Evolutionary conservation across 2,888 invertebrate species (phyloP).

Genomic region (Homarus gammarus): DNA sequence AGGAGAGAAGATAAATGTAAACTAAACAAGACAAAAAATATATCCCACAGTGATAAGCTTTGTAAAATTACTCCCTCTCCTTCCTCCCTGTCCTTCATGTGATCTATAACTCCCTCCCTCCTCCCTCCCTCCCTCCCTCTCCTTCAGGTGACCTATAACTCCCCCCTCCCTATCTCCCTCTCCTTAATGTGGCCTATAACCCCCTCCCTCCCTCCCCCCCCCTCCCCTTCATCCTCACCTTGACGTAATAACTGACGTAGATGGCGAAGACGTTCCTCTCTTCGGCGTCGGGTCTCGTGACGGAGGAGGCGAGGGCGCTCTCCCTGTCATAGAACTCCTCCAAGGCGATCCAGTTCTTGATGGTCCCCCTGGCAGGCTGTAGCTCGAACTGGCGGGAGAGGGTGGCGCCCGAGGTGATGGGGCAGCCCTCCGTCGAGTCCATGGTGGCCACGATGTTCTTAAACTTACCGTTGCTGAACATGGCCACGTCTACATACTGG

Average conservation of each 20-base stretch:
- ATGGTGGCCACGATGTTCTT: conserved; percentile 89
- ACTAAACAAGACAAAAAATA: no score
- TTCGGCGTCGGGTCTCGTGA: conserved; percentile 82
- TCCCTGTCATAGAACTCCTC: conserved; percentile 88
- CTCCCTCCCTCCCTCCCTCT: conserved; percentile 17
- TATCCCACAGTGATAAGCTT: no score
- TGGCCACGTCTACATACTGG: conserved; percentile 95
- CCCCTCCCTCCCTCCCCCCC: background rate
- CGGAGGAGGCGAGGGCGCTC: conserved; percentile 81
- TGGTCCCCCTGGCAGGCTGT: conserved; percentile 87
- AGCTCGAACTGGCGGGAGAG: conserved; percentile 85
- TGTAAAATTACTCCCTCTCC: no score
- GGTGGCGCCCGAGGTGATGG: conserved; percentile 84
- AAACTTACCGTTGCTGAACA: conserved; percentile 96
- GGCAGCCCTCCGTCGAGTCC: conserved; percentile 84
- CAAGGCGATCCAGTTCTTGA: conserved; percentile 94
- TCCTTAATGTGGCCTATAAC: background rate
- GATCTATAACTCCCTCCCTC: background rate
- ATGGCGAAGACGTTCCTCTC: conserved; percentile 91
- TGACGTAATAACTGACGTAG: conserved; percentile 94
- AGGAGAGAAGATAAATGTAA: no score
- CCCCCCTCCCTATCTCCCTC: conserved; percentile 17
- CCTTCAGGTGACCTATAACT: background rate
- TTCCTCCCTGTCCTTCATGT: no score
- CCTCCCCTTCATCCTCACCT: conserved; percentile 81